These are phyloP conservation scores for Telmatochromis brachygnathus DNA, from an alignment of 2,113 vertebrate genomes.

Conservation along the genomic window DNA sequence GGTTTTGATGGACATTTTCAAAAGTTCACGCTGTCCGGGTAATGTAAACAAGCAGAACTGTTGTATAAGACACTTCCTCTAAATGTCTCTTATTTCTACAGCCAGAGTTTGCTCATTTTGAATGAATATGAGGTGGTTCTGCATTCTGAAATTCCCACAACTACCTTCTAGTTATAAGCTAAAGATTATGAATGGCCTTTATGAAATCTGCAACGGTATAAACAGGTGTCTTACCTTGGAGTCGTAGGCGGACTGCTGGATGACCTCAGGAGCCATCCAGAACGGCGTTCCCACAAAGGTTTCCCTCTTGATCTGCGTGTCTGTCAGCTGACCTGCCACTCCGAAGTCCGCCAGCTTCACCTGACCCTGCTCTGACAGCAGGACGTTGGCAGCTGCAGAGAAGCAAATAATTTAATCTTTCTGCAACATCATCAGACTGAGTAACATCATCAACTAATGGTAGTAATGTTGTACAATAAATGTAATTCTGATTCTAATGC, in stretches of 20 bases:
- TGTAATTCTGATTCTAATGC: neutral
- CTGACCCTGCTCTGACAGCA: conserved; percentile 80
- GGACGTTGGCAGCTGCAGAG: conserved; percentile 75
- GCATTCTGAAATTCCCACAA: neutral
- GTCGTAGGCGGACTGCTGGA: conserved; percentile 91
- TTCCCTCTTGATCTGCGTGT: conserved; percentile 91
- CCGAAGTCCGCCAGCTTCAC: conserved; percentile 94
- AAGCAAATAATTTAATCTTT: neutral
- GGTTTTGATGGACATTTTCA: neutral
- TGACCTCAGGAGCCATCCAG: conserved; percentile 96
- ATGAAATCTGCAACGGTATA: neutral
- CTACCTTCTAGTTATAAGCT: neutral
- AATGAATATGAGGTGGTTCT: neutral
- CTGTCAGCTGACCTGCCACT: conserved; percentile 81
- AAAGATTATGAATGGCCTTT: neutral
- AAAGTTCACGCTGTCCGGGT: neutral
- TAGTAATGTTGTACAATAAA: neutral
- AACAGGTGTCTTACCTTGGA: conserved; percentile 71
- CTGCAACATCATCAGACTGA: neutral
- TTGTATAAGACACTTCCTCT: neutral
- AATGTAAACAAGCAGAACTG: neutral
- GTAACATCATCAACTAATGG: neutral
- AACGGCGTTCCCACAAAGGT: conserved; percentile 77
- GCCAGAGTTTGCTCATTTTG: neutral
- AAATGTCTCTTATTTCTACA: neutral